Evolutionary conservation across 2,888 invertebrate genomes (phyloP), one percentile per base, ranked within the genome.

Genomic region (Lithophane ornitopus): DNA sequence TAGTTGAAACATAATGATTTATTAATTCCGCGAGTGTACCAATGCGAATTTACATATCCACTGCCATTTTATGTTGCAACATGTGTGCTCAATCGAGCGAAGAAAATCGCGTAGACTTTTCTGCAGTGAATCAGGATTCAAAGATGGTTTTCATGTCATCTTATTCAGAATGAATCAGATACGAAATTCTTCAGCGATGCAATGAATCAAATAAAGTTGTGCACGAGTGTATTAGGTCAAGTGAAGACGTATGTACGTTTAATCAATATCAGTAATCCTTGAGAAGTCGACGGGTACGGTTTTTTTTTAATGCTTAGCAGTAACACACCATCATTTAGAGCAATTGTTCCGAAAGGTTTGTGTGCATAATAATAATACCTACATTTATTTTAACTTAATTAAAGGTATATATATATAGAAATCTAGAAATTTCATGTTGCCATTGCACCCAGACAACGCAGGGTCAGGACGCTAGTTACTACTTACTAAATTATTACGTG

Each of bases 81-180:
- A 56, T 63, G 52, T 58, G 44, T 28, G 63, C 44, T 39, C 26
- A 63, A 70, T 66, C 65, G 61, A 70, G 28, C 49, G 65, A 54
- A 61, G n/a, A 26, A 70, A 80, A 69, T 75, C 49, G 28, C 7
- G 19, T 58, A 34, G 68, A 75, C 61, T 44, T 62, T 61, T 22
- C 65, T 44, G 44, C 14, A 66, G 66, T 54, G 49, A 81, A 66
- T 56, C 56, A 1, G 39, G 52, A 67, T 75, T 44, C 52, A 3
- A 52, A 70, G n/a, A 56, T 44, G 44, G 46, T 61, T 61, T 66
- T 52, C 81, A 58, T 46, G 49, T 16, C 69, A 62, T 75, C 56
- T 28, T 75, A 81, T 74, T 75, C 54, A 67, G 46, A 81, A 56
- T 61, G 39, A 58, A 67, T 65, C 46, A 22, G 14, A 54, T 34